Evolutionary conservation across 1,140 invertebrate species (phyloP), one percentile per base, ranked within the genome.

Genomic region (Drosophila subpulchrella): DNA sequence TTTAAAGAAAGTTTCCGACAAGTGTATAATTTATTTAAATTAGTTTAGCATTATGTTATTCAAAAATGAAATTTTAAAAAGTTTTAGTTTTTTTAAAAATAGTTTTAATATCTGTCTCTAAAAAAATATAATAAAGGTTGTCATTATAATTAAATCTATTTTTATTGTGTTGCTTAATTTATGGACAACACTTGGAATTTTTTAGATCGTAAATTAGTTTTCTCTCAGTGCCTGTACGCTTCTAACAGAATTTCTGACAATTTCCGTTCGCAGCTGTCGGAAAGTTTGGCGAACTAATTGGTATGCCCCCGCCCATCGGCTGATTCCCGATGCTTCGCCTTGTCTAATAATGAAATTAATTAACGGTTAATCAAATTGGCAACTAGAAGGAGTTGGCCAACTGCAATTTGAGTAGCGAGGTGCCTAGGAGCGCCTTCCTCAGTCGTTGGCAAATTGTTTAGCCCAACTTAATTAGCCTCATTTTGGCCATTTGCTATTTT

Each of bases 321-420:
- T 20, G 58, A 79, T 81, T 71, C 60, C 32, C 54, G 48, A 71
- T 54, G 65, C 59, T 41, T 41, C 30, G 53, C 60, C 71, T 71
- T 81, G 73, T 70, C 83, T 78, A 88, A 88, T 86, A 86, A 86
- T 88, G 79, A 88, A 86, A 86, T 86, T 88, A 86, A 86, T 86
- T 88, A 86, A 77, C 75, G 70, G 71, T 77, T 86, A 86, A 86
- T 86, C 83, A 88, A 88, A 86, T 86, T 86, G 78, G 75, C 79
- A 79, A 86, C 71, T 86, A 47, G 59, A 79, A 79, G 62, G 58
- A 79, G 38, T 77, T 80, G 60, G 65, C 61, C 61, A 57, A 39
- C 39, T 60, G 60, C 42, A 63, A 62, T 57, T 56, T 34, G 15
- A 48, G 42, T 1, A 46, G 17, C 20, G 12, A 27, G n/a, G 32